phyloP scores from a whole-genome alignment of 2,797 vertebrate species.

The Antrozous pallidus region DNA sequence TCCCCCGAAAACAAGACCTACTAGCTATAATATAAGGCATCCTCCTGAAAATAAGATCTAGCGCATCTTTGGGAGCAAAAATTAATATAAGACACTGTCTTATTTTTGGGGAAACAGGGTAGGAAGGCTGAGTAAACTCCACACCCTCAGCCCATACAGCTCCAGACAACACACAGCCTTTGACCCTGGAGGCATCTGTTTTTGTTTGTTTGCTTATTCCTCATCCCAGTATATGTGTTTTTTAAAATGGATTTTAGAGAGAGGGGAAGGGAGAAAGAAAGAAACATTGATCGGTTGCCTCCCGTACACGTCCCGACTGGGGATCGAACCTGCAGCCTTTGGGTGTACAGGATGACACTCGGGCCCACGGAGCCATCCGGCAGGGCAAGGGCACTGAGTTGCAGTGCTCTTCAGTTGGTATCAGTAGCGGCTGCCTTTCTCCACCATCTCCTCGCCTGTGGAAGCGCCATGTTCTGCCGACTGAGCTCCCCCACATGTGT shows the following conservation, averaged over 20 bases:
- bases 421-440: background rate
- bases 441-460: background rate
- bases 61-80: too few relatives aligned
- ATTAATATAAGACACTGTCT: too few relatives aligned
- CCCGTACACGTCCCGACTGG: background rate
- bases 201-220: background rate
- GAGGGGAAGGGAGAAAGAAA: background rate
- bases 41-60: too few relatives aligned
- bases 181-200: background rate
- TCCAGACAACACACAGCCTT: accelerated
- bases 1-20: too few relatives aligned
- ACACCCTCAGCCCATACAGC: background rate
- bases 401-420: background rate
- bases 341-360: background rate
- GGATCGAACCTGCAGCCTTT: background rate
- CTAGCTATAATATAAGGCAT: too few relatives aligned
- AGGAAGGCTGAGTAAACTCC: too few relatives aligned
- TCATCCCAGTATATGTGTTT: background rate
- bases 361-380: background rate
- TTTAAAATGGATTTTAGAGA: background rate
- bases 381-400: background rate
- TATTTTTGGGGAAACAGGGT: too few relatives aligned
- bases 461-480: background rate
- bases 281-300: background rate
- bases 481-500: accelerated